Base-by-base conservation (phyloP, 2,888 invertebrate species). In the Scrobipalpa atriplicella region DNA sequence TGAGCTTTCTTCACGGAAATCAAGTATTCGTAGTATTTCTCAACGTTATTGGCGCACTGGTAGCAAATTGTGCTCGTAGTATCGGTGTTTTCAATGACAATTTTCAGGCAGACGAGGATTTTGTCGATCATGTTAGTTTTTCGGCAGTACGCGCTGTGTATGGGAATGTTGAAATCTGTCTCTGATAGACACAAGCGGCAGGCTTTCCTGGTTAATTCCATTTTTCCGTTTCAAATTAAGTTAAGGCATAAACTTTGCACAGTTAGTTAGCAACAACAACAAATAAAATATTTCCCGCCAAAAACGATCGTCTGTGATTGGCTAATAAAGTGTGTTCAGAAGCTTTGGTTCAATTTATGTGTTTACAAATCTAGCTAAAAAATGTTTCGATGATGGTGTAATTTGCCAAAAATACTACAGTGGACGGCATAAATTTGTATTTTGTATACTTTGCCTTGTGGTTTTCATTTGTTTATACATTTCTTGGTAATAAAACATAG, bases 371-470 rank as follows among this genome's bases (percentile, higher is more conserved):
- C 60, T 38, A 60, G 47, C 47, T 63, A 51, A 47, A 29, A n/a
- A 63, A 51, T 18, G 52, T 52, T 21, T 36, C 18, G 13, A 7
- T 38, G 41, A 52, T 69, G 71, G 56, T 69, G 71, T 69, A 71
- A 74, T 73, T 78, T 78, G 83, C 83, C 82, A 85, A 84, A 84
- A 84, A 83, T 79, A 82, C 84, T 87, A 86, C 79, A 72, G 77
- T 89, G 90, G 90, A 90, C 90, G 90, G 90, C 81, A 85, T 76
- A 3, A 16, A 81, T 76, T 82, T 82, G 77, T 82, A 78, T 81
- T 78, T 76, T 80, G 86, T 87, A 87, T 85, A 87, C 84, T 77
- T 82, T 81, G 81, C 77, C 77, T 73, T 81, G 78, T 73, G 70
- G 66, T 43, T 72, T 72, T 69, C 67, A 68, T 69, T 71, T 70